Percentiles rank a stretch among this genome's conserved stretches.
These are phyloP conservation scores for Cyprinodon tularosa DNA, from an alignment of 2,113 vertebrate genomes.

Conservation along the genomic window DNA sequence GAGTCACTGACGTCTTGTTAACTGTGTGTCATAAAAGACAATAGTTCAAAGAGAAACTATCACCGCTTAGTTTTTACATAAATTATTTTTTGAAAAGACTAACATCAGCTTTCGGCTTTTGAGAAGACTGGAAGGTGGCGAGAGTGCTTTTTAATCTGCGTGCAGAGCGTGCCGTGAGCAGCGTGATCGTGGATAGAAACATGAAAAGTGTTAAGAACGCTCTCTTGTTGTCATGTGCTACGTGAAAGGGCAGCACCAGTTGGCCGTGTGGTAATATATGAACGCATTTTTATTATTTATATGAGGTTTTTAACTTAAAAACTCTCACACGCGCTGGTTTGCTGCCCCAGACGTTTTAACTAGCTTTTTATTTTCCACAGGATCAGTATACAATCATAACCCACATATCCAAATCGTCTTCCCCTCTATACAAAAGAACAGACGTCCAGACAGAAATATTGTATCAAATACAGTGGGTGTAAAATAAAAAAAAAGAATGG, in stretches of 20 bases:
- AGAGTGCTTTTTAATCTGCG: conserved; percentile 75
- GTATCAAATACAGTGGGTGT: conserved; percentile 73
- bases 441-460: conserved; percentile 51
- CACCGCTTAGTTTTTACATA: conserved; percentile 84
- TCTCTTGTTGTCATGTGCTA: conserved; percentile 69
- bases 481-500: conserved; percentile 57
- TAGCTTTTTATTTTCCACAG: conserved; percentile 71
- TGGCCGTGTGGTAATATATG: conserved; percentile 80
- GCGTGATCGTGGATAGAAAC: conserved; percentile 56
- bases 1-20: conserved; percentile 69
- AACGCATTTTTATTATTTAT: conserved; percentile 87
- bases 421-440: conserved; percentile 73
- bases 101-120: conserved; percentile 78
- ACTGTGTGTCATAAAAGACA: conserved; percentile 69
- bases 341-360: conserved; percentile 78
- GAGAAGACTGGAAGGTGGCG: conserved; percentile 67
- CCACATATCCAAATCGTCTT: conserved; percentile 79
- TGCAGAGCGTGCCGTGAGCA: conserved; percentile 61
- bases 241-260: conserved; percentile 71
- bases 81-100: conserved; percentile 84
- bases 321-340: conserved; percentile 73
- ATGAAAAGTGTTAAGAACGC: conserved; percentile 61
- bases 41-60: conserved; percentile 76
- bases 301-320: conserved; percentile 84
- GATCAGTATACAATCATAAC: conserved; percentile 75